Evolutionary conservation across 1,140 invertebrate species (phyloP), one percentile per base, ranked within the genome.

Genomic region (Sycophila sp.): DNA sequence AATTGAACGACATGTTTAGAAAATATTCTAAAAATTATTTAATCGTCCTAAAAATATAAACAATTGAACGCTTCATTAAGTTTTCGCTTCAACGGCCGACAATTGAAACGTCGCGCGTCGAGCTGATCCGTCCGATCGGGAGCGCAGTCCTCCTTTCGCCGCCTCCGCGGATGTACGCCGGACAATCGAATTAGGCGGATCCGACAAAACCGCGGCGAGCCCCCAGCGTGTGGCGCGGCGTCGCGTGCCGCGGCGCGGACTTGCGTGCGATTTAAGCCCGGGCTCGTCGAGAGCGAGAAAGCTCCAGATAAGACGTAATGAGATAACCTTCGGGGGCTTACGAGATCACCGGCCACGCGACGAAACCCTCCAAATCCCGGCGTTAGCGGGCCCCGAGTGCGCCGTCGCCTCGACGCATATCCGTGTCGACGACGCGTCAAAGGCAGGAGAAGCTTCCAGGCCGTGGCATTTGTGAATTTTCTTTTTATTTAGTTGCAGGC

Each of bases 301-400:
- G 80, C 79, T 80, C 71, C 75, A 82, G 83, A 84, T 84, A 82
- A 83, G 77, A 78, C 75, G 75, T 85, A 85, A 85, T 85, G 80
- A 84, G 81, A 84, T 83, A 83, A 85, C 81, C 81, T 82, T 78
- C 73, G 73, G 67, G 65, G 75, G 80, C 79, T 85, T 84, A 85
- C 83, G 81, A 83, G 83, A 84, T 85, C 81, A 84, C 76, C 76
- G 70, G 75, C 82, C 83, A 85, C 81, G 83, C 83, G 80, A 85
- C 81, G 83, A 85, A 84, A 85, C 83, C 83, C 71, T 83, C 79
- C 81, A 84, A 85, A 85, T 82, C 81, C 81, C 74, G 72, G 73
- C 73, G 80, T 78, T 81, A 83, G 77, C 75, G 77, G 71, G 74
- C 73, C 67, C 64, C 72, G 53, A 36, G 66, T 30, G 58, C 62